phyloP scores from a whole-genome alignment of 2,888 invertebrate species.

The Nomada flava region DNA sequence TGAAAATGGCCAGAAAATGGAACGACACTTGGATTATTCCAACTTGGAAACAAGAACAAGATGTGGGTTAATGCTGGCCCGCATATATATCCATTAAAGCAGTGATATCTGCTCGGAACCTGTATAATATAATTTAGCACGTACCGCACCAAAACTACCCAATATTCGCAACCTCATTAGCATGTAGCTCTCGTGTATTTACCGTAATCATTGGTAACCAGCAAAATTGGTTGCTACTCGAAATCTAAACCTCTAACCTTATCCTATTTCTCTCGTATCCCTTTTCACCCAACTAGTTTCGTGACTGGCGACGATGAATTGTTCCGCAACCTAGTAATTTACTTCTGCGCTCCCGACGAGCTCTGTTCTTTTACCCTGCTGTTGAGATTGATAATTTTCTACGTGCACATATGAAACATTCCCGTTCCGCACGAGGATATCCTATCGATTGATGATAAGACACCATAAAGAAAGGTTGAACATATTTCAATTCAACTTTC shows the following conservation, averaged over 20 bases:
- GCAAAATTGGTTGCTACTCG: slow-evolving; percentile 56
- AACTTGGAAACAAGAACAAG: neutral
- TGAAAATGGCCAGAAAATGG: neutral
- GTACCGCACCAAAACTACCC: slow-evolving; percentile 12
- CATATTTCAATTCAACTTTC: too few species aligned
- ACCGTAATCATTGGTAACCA: slow-evolving; percentile 65
- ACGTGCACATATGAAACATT: too few species aligned
- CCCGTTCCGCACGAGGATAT: neutral
- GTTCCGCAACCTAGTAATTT: slow-evolving; percentile 44
- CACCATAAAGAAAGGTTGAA: neutral
- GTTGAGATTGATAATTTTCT: slow-evolving; percentile 4
- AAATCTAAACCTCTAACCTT: slow-evolving; percentile 21
- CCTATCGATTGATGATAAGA: neutral
- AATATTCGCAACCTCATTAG: slow-evolving; percentile 61
- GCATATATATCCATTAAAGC: slow-evolving; percentile 25
- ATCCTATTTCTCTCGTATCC: neutral
- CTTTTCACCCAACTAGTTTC: slow-evolving; percentile 40
- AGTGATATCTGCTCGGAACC: slow-evolving; percentile 19
- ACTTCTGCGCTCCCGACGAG: neutral
- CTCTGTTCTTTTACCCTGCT: neutral
- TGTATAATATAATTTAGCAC: slow-evolving; percentile 31
- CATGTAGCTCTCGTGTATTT: slow-evolving; percentile 69
- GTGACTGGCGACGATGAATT: slow-evolving; percentile 51
- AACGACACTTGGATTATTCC: neutral
- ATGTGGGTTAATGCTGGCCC: slow-evolving; percentile 22